Conservation (phyloP, 1,140 invertebrate genomes). For the Leucophenga varia region DNA sequence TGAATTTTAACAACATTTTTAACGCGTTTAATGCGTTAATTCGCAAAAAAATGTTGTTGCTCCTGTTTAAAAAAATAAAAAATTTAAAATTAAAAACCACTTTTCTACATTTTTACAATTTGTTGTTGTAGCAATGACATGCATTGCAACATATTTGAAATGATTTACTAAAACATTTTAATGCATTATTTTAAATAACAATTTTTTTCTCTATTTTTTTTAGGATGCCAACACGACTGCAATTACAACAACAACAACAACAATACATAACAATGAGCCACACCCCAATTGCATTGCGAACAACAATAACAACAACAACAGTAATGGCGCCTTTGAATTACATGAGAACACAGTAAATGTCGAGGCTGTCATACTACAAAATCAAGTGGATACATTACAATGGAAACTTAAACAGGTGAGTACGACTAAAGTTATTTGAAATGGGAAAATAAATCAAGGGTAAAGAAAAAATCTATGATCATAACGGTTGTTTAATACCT, state of each 20-base stretch:
- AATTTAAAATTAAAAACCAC: too few species aligned
- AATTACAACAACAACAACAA: too few species aligned
- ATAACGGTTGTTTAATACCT: too few species aligned
- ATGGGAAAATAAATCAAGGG: conserved; percentile 1
- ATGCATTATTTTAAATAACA: conserved; percentile 12
- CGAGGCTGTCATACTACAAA: conserved; percentile 70
- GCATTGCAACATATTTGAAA: conserved; percentile 38
- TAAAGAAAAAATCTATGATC: too few species aligned
- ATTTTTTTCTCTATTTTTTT: conserved; percentile 29
- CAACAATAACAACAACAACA: conserved; percentile 5
- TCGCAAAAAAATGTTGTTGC: too few species aligned
- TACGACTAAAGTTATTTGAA: conserved; percentile 1
- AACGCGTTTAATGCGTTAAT: too few species aligned
- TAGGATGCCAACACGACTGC: conserved; percentile 32
- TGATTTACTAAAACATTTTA: conserved; percentile 29
- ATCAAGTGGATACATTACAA: conserved; percentile 74
- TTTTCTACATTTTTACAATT: too few species aligned
- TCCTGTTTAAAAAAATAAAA: too few species aligned
- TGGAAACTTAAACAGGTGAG: conserved; percentile 80
- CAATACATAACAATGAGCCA: too few species aligned
- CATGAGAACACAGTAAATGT: conserved; percentile 46
- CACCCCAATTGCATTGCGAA: conserved; percentile 29
- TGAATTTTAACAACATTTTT: too few species aligned
- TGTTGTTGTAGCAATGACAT: too few species aligned
- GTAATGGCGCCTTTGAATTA: conserved; percentile 2